Conservation (phyloP, 2,797 vertebrate genomes). For the Serranus cabrilla region DNA sequence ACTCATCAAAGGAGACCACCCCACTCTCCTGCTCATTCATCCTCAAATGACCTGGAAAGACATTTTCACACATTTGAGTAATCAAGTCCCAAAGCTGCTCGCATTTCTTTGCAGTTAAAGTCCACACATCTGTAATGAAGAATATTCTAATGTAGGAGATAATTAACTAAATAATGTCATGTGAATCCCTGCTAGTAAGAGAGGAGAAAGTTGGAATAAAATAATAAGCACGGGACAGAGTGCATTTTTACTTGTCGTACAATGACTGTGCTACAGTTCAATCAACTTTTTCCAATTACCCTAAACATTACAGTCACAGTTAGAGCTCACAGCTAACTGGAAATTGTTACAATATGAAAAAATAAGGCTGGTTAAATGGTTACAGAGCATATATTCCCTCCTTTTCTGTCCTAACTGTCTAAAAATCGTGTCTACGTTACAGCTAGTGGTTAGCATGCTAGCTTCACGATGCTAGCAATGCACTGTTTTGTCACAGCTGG, state of each 20-base stretch:
- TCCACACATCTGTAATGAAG: background rate
- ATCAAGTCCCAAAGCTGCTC: background rate
- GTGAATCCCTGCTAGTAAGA: background rate
- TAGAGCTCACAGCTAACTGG: background rate
- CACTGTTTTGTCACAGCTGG: conserved; percentile 40
- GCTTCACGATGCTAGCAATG: conserved; percentile 63
- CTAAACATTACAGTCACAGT: background rate
- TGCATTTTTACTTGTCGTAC: conserved; percentile 25
- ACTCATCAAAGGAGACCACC: conserved; percentile 99
- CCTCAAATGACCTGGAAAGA: conserved; percentile 71
- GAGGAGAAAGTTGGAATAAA: background rate
- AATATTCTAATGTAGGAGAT: background rate
- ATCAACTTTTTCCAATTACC: conserved; percentile 32
- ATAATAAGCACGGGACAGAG: conserved; percentile 31
- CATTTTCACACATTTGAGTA: background rate
- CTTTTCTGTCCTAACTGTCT: background rate
- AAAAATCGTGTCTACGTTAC: conserved; percentile 36
- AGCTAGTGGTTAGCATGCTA: conserved; percentile 72
- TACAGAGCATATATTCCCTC: background rate
- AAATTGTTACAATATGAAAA: background rate
- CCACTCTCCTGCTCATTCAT: conserved; percentile 99
- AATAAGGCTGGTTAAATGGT: background rate
- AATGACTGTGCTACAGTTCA: conserved; percentile 32
- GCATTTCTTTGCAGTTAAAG: background rate
- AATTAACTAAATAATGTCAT: background rate